Conservation (phyloP, 2,888 invertebrate genomes). For the Laspeyria flexula region DNA sequence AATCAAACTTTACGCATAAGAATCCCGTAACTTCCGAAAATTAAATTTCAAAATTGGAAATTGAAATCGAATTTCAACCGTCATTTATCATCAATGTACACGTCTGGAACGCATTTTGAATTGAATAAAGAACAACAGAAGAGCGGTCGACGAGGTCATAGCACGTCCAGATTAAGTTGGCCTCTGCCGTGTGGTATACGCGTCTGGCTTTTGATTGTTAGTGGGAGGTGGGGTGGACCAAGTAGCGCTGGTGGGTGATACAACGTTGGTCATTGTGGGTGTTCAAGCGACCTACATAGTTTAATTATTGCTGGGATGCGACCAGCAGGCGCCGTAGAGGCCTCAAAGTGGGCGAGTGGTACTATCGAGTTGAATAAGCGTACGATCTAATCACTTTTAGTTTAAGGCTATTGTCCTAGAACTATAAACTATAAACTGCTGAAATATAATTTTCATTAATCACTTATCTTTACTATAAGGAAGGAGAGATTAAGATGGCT, state of each 20-base stretch:
- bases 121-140: slow-evolving; percentile 77
- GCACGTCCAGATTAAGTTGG: slow-evolving; percentile 54
- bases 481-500: too few relatives aligned
- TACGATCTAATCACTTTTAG: slow-evolving; percentile 15
- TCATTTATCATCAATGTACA: slow-evolving; percentile 52
- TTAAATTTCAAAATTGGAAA: slow-evolving; percentile 39
- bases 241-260: slow-evolving; percentile 54
- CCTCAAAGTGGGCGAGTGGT: slow-evolving; percentile 70
- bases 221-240: slow-evolving; percentile 61
- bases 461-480: too few relatives aligned
- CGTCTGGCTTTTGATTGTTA: slow-evolving; percentile 54
- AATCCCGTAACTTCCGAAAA: slow-evolving; percentile 24
- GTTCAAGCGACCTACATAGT: slow-evolving; percentile 80
- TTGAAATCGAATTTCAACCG: slow-evolving; percentile 45
- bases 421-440: background rate
- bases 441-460: too few relatives aligned
- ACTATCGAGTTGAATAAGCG: slow-evolving; percentile 52
- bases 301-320: slow-evolving; percentile 81
- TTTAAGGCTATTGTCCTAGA: background rate
- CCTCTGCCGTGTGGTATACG: slow-evolving; percentile 48
- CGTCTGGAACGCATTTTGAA: slow-evolving; percentile 69
- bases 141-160: slow-evolving; percentile 67
- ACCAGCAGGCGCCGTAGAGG: slow-evolving; percentile 76
- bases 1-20: too few relatives aligned
- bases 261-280: slow-evolving; percentile 75